Conservation (phyloP, 2,797 vertebrate genomes). For the Loris lydekkerianus region DNA sequence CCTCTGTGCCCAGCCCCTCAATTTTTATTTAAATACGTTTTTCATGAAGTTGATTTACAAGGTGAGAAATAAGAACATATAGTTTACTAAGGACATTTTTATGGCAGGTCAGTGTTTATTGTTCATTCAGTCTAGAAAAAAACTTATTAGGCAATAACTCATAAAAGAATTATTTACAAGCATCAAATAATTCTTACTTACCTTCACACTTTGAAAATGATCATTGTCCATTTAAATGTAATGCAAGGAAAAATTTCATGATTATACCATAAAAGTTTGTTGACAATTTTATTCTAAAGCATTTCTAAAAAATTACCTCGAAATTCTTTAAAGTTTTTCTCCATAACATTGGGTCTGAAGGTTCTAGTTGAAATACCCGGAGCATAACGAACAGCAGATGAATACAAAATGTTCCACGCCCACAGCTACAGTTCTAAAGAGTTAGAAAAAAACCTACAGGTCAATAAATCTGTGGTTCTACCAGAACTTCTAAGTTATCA, state of each 20-base stretch:
- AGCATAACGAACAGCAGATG: constrained; percentile 96
- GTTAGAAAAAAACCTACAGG: constrained; percentile 23
- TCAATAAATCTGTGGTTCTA: not conserved
- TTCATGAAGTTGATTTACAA: constrained; percentile 41
- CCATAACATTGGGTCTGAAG: constrained; percentile 94
- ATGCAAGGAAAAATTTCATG: not conserved
- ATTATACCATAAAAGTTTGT: not conserved
- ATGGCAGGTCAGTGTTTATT: not conserved
- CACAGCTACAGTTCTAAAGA: constrained; percentile 94
- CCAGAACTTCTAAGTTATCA: not conserved
- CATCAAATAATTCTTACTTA: not conserved
- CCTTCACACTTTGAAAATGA: not conserved
- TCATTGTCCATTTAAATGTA: not conserved
- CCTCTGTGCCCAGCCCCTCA: too few relatives aligned
- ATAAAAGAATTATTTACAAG: not conserved
- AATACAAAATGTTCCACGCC: constrained; percentile 94
- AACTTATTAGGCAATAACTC: not conserved
- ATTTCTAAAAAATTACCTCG: constrained; percentile 89
- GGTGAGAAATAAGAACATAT: constrained; percentile 46
- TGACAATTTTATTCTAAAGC: not conserved
- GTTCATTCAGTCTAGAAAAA: constrained; percentile 18
- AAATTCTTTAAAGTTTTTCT: constrained; percentile 95
- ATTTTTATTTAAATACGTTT: constrained; percentile 39
- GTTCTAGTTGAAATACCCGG: constrained; percentile 94
- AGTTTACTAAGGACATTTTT: not conserved